Evolutionary conservation across 2,888 invertebrate species (phyloP).

Genomic region (Drosophila atroscutellata): DNA sequence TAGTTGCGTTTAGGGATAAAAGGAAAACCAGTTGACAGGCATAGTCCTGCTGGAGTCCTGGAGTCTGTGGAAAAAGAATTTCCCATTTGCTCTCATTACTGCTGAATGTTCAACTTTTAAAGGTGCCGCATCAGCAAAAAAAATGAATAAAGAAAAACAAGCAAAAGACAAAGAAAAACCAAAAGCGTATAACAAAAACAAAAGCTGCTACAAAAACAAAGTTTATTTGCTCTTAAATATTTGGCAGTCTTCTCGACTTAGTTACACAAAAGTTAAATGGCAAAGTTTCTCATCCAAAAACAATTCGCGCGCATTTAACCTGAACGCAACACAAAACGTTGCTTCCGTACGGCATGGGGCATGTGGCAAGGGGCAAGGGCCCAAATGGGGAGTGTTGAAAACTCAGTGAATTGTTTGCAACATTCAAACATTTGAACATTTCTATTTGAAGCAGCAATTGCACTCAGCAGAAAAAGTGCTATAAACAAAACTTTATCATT

Average conservation of each 20-base stretch:
- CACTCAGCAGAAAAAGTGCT: not conserved
- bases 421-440: constrained; percentile 57
- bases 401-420: constrained; percentile 38
- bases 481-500: not conserved
- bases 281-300: constrained; percentile 71
- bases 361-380: not conserved
- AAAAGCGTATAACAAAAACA: not conserved
- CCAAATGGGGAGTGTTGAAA: not conserved
- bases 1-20: constrained; percentile 35
- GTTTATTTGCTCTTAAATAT: constrained; percentile 64
- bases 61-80: not conserved
- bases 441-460: constrained; percentile 38
- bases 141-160: constrained; percentile 1
- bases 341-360: constrained; percentile 12
- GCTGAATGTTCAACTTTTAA: constrained; percentile 56
- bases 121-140: constrained; percentile 48
- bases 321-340: constrained; percentile 75
- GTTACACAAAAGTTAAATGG: constrained; percentile 76
- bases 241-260: constrained; percentile 63
- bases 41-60: constrained; percentile 2
- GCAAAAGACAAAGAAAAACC: constrained; percentile 3
- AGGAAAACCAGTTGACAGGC: constrained; percentile 53
- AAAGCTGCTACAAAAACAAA: constrained; percentile 4
- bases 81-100: constrained; percentile 49
- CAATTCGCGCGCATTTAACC: constrained; percentile 81